phyloP scores from a whole-genome alignment of 2,797 vertebrate species.

The Agapornis canus region DNA sequence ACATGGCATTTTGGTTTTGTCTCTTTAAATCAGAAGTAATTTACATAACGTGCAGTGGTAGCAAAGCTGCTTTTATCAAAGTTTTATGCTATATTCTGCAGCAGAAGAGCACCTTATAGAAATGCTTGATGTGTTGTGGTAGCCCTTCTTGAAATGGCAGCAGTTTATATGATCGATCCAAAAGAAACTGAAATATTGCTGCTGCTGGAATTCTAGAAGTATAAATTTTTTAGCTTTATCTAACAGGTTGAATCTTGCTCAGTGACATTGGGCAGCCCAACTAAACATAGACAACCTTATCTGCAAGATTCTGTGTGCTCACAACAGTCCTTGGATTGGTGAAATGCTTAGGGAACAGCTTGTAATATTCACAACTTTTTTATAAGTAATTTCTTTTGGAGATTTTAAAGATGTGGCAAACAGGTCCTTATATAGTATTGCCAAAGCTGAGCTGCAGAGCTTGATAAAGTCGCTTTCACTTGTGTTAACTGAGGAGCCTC shows the following conservation, averaged over 20 bases:
- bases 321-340: background rate
- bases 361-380: slow-evolving; percentile 65
- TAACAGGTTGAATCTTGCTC: background rate
- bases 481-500: slow-evolving; percentile 43
- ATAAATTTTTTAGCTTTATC: background rate
- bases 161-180: background rate
- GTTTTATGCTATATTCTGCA: background rate
- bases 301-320: background rate
- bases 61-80: background rate
- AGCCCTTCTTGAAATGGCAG: background rate
- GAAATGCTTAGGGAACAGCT: slow-evolving; percentile 48
- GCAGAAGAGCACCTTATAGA: background rate
- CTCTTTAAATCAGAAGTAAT: slow-evolving; percentile 40
- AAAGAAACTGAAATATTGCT: background rate
- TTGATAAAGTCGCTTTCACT: slow-evolving; percentile 43
- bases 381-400: slow-evolving; percentile 52
- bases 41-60: background rate
- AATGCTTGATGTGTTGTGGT: background rate
- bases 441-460: slow-evolving; percentile 37
- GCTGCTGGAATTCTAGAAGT: background rate
- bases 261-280: background rate
- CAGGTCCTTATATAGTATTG: slow-evolving; percentile 61
- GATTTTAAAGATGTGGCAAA: slow-evolving; percentile 45
- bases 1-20: slow-evolving; percentile 39
- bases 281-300: slow-evolving; percentile 23